phyloP scores from a whole-genome alignment of 2,888 invertebrate species.

The Phyto melanocephala region DNA sequence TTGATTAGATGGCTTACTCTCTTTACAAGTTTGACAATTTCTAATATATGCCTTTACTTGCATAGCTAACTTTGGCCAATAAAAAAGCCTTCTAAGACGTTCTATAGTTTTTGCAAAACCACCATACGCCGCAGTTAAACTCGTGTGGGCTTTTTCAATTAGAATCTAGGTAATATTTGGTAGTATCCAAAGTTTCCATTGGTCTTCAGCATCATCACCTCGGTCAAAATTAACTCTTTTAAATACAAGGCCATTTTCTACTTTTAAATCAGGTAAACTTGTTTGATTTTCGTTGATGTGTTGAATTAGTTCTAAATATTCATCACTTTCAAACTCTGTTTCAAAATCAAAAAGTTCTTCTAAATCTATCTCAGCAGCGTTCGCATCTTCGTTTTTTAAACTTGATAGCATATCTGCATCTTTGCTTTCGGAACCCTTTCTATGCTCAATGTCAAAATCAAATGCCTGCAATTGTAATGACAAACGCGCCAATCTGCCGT shows the following conservation, averaged over 20 bases:
- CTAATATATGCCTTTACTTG: constrained; percentile 14
- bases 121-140: not conserved
- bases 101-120: constrained; percentile 21
- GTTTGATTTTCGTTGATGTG: not conserved
- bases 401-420: constrained; percentile 23
- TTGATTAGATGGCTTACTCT: constrained; percentile 1
- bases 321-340: constrained; percentile 54
- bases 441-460: constrained; percentile 19
- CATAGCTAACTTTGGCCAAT: constrained; percentile 30
- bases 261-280: constrained; percentile 31
- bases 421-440: constrained; percentile 14
- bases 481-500: constrained; percentile 11
- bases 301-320: not conserved
- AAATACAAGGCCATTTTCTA: constrained; percentile 1
- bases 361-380: not conserved
- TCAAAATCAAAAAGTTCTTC: constrained; percentile 11
- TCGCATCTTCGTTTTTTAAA: not conserved
- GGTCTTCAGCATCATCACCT: not conserved
- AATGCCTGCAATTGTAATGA: constrained; percentile 6
- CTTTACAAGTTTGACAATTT: constrained; percentile 28
- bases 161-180: not conserved
- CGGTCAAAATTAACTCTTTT: not conserved
- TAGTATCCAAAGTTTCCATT: constrained; percentile 27
- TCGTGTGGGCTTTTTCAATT: constrained; percentile 26
- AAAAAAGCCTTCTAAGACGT: constrained; percentile 1